Conservation (phyloP, 2,888 invertebrate genomes). For the Cordylochernes scorpioides region DNA sequence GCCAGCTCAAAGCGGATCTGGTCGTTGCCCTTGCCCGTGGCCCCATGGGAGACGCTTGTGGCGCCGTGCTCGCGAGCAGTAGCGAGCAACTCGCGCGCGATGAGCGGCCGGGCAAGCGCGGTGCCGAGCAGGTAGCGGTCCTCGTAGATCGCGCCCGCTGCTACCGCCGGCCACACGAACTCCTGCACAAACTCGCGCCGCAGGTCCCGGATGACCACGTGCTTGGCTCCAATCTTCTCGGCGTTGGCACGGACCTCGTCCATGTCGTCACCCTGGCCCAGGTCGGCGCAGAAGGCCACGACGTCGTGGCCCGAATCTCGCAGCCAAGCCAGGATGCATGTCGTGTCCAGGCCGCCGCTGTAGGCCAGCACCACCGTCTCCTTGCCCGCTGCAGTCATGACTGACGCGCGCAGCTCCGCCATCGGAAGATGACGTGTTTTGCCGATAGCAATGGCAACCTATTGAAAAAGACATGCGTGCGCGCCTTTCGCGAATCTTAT, state of each 20-base stretch:
- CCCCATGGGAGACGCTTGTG: conserved; percentile 47
- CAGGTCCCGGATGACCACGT: conserved; percentile 45
- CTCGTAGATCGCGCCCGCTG: conserved; percentile 46
- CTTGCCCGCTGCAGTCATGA: not conserved
- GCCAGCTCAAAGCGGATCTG: conserved; percentile 63
- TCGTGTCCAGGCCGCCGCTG: conserved; percentile 60
- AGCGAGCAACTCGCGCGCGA: conserved; percentile 38
- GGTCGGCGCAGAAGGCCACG: conserved; percentile 45
- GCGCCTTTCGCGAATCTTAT: too few species aligned
- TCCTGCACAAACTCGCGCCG: conserved; percentile 39
- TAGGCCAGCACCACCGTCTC: conserved; percentile 46
- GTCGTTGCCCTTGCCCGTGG: conserved; percentile 67
- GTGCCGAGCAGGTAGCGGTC: conserved; percentile 50
- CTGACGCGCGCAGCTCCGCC: too few species aligned
- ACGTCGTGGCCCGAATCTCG: conserved; percentile 40
- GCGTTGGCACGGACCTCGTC: conserved; percentile 41
- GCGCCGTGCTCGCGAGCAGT: conserved; percentile 33
- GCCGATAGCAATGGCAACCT: too few species aligned
- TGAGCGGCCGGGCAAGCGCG: conserved; percentile 52
- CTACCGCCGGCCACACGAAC: conserved; percentile 47
- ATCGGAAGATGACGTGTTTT: too few species aligned
- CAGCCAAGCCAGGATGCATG: conserved; percentile 56
- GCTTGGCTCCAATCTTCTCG: conserved; percentile 40
- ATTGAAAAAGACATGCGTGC: too few species aligned
- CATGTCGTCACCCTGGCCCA: conserved; percentile 59